Evolutionary conservation across 2,113 vertebrate species (phyloP), one percentile per base, ranked within the genome.

Genomic region (Heteronetta atricapilla): DNA sequence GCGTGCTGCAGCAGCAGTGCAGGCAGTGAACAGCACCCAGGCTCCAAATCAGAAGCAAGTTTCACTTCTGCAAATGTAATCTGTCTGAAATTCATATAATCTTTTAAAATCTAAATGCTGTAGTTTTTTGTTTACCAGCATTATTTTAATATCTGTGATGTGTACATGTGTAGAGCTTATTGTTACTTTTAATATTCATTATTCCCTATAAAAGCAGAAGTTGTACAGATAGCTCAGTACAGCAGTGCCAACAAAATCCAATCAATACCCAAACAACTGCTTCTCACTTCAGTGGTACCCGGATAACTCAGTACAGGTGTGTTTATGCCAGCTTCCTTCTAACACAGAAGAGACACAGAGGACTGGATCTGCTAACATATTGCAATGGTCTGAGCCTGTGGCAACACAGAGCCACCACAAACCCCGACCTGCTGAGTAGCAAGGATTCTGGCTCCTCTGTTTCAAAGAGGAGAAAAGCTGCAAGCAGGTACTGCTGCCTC

Each of bases 1-100:
- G 31, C 9, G 21, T 17, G 34, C 46, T 72, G 42, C 67, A 31
- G 15, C 8, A 1, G 33, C 68, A 53, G 14, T 3, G 2, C 44
- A 29, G 44, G 56, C 79, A 25, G 26, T 26, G 31, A 36, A 7
- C 19, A 88, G 52, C 46, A 77, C 17, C 19, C 8, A 4, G 52
- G 60, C 68, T 90, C 34, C 13, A 8, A 46, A 21, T 8, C 13
- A 33, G 33, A 58, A 59, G 8, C 0, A 0, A 69, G 38, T 44
- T 73, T 48, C 38, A n/a, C 31, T 69, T 86, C 78, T n/a, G 36
- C 44, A 55, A 15, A 31, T 18, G 28, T 10, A 77, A 52, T 6
- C 53, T 33, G 17, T 63, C 56, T 11, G 19, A 84, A 78, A 82
- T 52, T 40, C 16, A 72, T 36, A 67, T 83, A 77, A 33, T 23